Base-by-base conservation (phyloP, 2,888 invertebrate species). In the Entomobrya proxima region DNA sequence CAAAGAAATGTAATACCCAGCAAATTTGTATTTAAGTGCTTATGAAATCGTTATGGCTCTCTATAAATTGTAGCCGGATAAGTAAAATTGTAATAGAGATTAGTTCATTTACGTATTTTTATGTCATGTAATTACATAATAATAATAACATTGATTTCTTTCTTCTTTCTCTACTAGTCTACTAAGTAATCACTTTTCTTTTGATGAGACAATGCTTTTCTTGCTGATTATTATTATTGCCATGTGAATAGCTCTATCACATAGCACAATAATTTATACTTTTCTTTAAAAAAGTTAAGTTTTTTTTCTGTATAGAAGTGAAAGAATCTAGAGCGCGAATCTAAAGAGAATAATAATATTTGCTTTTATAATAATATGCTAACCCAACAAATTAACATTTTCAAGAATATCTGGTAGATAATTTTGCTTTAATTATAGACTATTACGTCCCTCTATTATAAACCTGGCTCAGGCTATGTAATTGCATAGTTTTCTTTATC, bases 391-490 rank as follows among this genome's bases (percentile, higher is more conserved):
- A 24, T 27, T 32, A 40, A 69, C 6, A 44, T 15, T 6, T 69
- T 78, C 24, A 58, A 47, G 30, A 77, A 24, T 6, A 32, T 44
- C 9, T 58, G 24, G 27, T 24, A 52, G 21, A 18, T 61, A 77
- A 52, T 37, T n/a, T 58, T 55, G 50, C 40, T 13, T 30, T 50
- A 27, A n/a, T n/a, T n/a, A n/a, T 55, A 84, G 75, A 74, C 81
- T 84, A 85, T 87, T 86, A 85, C 85, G 86, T 88, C 87, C 85
- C 78, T 76, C 86, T 87, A 85, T 82, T 83, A 75, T 82, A 86
- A 85, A 88, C 86, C 87, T 88, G 88, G 86, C 87, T 88, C 89
- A 89, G 89, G 89, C 89, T 89, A 89, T 86, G 83, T 76, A 88
- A 88, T 88, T 89, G 88, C 87, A 88, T 87, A 87, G 87, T 88